phyloP scores from a whole-genome alignment of 1,140 invertebrate species.

The Grapholita molesta region DNA sequence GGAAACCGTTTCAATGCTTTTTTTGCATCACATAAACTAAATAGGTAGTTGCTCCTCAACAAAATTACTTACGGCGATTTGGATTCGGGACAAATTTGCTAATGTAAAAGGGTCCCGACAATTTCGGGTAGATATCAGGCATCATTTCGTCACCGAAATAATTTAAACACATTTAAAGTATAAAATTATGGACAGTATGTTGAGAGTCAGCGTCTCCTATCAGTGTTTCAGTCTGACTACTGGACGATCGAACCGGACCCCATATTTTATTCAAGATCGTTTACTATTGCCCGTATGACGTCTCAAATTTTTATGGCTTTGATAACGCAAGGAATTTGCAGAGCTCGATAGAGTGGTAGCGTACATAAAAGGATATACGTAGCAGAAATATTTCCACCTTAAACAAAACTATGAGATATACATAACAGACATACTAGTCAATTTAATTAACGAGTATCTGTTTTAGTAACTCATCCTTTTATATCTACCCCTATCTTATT shows the following conservation, averaged over 20 bases:
- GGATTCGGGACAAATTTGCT: conserved; percentile 35
- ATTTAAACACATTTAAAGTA: background rate
- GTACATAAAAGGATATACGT: background rate
- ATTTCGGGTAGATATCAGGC: conserved; percentile 26
- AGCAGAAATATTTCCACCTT: no score
- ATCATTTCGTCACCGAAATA: conserved; percentile 19
- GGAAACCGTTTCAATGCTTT: no score
- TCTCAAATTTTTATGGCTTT: conserved; percentile 28
- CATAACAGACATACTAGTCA: no score
- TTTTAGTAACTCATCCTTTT: no score
- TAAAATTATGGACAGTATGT: background rate
- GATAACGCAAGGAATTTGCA: conserved; percentile 29
- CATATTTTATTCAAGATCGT: conserved; percentile 32
- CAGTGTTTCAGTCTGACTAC: conserved; percentile 19
- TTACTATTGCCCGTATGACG: conserved; percentile 29
- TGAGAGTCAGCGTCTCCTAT: conserved; percentile 19
- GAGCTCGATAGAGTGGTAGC: background rate
- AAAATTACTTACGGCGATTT: conserved; percentile 40
- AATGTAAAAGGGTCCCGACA: conserved; percentile 43
- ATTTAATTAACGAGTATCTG: background rate
- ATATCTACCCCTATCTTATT: no score
- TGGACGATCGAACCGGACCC: conserved; percentile 14
- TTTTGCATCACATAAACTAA: no score
- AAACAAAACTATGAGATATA: no score
- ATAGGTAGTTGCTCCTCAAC: no score